These are phyloP conservation scores for Oppia nitens DNA, from an alignment of 1,140 invertebrate genomes.

Conservation along the genomic window DNA sequence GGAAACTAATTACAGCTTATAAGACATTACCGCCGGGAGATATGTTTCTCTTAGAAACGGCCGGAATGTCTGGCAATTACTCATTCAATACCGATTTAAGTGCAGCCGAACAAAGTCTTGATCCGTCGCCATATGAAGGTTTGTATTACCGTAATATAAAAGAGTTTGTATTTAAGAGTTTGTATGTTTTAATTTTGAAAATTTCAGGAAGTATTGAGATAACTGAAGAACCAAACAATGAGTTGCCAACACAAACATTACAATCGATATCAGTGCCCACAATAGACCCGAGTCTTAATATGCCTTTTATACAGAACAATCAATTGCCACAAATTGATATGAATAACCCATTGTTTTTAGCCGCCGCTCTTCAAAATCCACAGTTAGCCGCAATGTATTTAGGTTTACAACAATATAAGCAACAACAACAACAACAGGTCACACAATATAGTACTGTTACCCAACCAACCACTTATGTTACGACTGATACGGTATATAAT, in stretches of 20 bases:
- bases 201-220: not conserved
- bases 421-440: conserved; percentile 15
- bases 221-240: conserved; percentile 4
- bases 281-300: conserved; percentile 10
- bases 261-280: conserved; percentile 52
- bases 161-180: not conserved
- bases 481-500: conserved; percentile 24
- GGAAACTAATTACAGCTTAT: conserved; percentile 24
- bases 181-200: not conserved
- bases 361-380: conserved; percentile 23
- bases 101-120: conserved; percentile 6
- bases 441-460: conserved; percentile 22
- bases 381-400: conserved; percentile 23
- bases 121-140: conserved; percentile 5
- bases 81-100: conserved; percentile 14
- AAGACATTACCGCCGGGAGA: conserved; percentile 22
- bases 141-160: too few relatives aligned
- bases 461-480: conserved; percentile 20
- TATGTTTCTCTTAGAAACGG: conserved; percentile 22
- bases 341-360: conserved; percentile 21
- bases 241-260: conserved; percentile 24
- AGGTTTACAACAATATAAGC: conserved; percentile 21
- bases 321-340: conserved; percentile 18
- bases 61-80: conserved; percentile 16
- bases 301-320: not conserved